phyloP scores from a whole-genome alignment of 1,140 invertebrate genomes.

The Sminthurinus signatus region DNA sequence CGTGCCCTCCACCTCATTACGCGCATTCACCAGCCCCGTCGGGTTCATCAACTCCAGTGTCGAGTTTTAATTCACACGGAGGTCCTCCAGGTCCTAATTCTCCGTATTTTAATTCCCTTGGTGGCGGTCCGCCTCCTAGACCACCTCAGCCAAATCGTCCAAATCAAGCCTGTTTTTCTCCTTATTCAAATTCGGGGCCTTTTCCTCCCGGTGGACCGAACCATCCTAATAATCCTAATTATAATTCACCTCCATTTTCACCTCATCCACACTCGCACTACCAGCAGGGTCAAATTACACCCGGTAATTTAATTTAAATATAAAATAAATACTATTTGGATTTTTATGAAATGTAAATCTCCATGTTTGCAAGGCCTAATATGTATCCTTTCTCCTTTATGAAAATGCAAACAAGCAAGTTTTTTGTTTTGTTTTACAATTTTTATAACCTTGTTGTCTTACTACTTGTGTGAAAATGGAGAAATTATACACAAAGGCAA shows the following conservation, averaged over 20 bases:
- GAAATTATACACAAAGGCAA: too few species aligned
- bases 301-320: too few species aligned
- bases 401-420: too few species aligned
- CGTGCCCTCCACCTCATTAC: constrained; percentile 53
- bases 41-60: constrained; percentile 61
- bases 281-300: constrained; percentile 31
- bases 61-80: constrained; percentile 39
- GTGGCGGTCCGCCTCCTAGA: constrained; percentile 53
- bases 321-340: too few species aligned
- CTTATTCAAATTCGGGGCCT: constrained; percentile 31
- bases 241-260: constrained; percentile 34
- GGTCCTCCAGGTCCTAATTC: constrained; percentile 45
- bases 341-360: too few species aligned
- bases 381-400: too few species aligned
- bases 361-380: too few species aligned
- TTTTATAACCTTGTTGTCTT: too few species aligned
- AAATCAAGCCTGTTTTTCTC: constrained; percentile 35
- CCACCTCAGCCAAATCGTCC: constrained; percentile 29
- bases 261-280: constrained; percentile 29
- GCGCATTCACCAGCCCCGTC: constrained; percentile 66
- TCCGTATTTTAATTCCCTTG: constrained; percentile 44
- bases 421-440: too few species aligned
- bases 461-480: too few species aligned
- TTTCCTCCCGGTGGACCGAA: constrained; percentile 31
- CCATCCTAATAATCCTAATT: constrained; percentile 33